Evolutionary conservation across 2,888 invertebrate species (phyloP).

Genomic region (Aethes cnicana): DNA sequence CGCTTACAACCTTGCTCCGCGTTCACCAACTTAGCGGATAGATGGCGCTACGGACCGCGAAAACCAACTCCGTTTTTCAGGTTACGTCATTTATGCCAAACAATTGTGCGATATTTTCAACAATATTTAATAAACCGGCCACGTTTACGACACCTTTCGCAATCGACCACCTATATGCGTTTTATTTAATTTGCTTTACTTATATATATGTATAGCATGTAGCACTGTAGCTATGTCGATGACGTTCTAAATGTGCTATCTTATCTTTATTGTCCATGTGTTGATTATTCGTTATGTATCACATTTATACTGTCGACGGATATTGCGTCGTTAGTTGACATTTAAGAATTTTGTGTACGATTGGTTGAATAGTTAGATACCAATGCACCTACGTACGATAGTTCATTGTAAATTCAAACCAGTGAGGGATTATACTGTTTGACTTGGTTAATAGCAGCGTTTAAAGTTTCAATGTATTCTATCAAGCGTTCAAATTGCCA

Average conservation of each 20-base stretch:
- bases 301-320: conserved; percentile 12
- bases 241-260: conserved; percentile 42
- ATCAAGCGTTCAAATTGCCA: conserved; percentile 19
- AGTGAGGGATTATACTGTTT: too few species aligned
- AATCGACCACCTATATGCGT: neutral
- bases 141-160: too few species aligned
- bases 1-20: conserved; percentile 42
- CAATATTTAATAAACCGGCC: too few species aligned
- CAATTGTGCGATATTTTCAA: neutral
- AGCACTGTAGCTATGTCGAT: conserved; percentile 12
- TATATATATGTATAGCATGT: neutral
- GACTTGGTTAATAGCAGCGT: too few species aligned
- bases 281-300: conserved; percentile 47
- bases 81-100: too few species aligned
- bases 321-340: conserved; percentile 12
- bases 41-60: conserved; percentile 62
- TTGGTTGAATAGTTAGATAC: conserved; percentile 8
- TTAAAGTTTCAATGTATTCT: conserved; percentile 5
- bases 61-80: conserved; percentile 42
- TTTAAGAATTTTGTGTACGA: neutral
- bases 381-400: neutral
- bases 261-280: conserved; percentile 48
- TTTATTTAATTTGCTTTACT: neutral
- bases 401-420: too few species aligned
- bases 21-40: conserved; percentile 64